Evolutionary conservation across 2,888 invertebrate genomes (phyloP).

Genomic region (Tinea pellionella): DNA sequence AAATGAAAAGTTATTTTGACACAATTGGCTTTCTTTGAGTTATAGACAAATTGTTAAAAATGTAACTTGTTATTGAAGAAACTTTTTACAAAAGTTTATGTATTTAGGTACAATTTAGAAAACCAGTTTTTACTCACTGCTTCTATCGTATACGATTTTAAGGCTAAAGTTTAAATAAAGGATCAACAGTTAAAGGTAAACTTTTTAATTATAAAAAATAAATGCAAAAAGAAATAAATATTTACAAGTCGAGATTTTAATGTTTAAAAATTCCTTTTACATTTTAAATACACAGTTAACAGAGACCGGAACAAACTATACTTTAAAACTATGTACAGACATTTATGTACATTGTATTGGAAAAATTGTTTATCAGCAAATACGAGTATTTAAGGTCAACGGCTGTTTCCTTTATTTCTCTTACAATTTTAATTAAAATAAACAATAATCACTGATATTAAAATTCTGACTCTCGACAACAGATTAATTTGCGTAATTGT

Average conservation of each 20-base stretch:
- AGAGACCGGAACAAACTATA: neutral
- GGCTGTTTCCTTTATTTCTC: neutral
- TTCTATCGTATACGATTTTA: no score
- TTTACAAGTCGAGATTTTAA: no score
- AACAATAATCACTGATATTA: no score
- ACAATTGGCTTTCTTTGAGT: slow-evolving; percentile 1
- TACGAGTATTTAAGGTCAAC: neutral
- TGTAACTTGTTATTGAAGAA: neutral
- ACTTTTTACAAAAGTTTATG: neutral
- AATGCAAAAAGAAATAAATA: no score
- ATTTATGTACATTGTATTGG: neutral
- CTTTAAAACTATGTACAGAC: neutral
- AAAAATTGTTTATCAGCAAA: neutral
- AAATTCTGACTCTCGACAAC: no score
- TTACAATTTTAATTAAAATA: neutral
- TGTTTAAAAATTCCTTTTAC: no score
- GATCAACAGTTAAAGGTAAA: no score
- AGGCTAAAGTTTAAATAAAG: no score
- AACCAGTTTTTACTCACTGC: no score
- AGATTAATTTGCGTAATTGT: no score
- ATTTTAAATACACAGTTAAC: neutral
- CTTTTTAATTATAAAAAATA: no score
- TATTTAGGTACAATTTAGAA: no score
- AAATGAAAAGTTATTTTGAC: slow-evolving; percentile 9
- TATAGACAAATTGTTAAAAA: neutral